phyloP scores from a whole-genome alignment of 2,797 vertebrate species.

The Cichlasoma orientale region DNA sequence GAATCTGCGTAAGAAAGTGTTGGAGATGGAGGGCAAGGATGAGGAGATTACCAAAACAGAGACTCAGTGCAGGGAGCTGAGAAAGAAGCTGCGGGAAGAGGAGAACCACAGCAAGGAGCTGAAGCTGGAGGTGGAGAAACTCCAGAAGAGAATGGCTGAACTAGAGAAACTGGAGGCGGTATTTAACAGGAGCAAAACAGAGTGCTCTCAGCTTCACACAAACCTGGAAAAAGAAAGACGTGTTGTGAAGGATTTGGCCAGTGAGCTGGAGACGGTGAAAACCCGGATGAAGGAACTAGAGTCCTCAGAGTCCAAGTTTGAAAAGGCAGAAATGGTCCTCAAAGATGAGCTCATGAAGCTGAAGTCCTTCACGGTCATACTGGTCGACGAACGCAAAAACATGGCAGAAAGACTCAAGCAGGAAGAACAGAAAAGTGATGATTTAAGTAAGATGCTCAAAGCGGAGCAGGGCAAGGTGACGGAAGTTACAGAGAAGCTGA shows the following conservation, averaged over 20 bases:
- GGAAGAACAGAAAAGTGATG: conserved; percentile 89
- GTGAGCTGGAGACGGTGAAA: conserved; percentile 89
- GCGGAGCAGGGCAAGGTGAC: conserved; percentile 93
- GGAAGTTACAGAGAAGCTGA: conserved; percentile 95
- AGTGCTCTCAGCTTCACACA: conserved; percentile 87
- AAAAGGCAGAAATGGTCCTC: conserved; percentile 86
- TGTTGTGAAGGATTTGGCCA: conserved; percentile 85
- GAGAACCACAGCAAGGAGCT: conserved; percentile 89
- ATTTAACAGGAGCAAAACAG: conserved; percentile 87
- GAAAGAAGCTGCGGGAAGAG: conserved; percentile 89
- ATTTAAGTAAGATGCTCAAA: conserved; percentile 87
- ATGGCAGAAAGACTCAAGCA: conserved; percentile 91
- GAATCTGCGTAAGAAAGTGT: conserved; percentile 90
- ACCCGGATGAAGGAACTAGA: conserved; percentile 89
- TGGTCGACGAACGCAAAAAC: conserved; percentile 93
- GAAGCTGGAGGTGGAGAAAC: conserved; percentile 90
- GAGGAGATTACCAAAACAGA: conserved; percentile 95
- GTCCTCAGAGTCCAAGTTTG: conserved; percentile 84
- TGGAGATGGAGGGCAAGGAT: conserved; percentile 98
- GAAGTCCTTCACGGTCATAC: conserved; percentile 91
- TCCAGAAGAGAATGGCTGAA: conserved; percentile 92
- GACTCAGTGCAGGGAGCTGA: conserved; percentile 89
- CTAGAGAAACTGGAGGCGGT: conserved; percentile 91
- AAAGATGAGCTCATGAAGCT: conserved; percentile 94
- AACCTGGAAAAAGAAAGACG: conserved; percentile 91